Evolutionary conservation across 53 echinoderm and acorn worm genomes (phyloP).

Genomic region (Paracentrotus lividus): DNA sequence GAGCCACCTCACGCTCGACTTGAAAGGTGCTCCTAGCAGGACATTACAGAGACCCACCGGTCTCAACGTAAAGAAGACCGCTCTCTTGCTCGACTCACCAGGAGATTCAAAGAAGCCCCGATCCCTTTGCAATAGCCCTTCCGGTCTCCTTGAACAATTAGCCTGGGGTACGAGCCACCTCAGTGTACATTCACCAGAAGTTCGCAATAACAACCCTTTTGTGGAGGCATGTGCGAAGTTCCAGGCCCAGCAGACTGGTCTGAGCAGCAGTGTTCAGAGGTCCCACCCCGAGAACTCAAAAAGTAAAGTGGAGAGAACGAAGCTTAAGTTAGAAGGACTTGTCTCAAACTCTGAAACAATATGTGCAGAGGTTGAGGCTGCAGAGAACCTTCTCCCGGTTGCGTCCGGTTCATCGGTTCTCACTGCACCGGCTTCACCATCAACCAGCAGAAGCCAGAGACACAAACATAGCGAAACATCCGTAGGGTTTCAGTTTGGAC

Average conservation of each 20-base stretch:
- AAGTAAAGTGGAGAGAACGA: conserved; percentile 58
- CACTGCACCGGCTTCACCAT: conserved; percentile 47
- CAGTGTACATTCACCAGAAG: conserved; percentile 97
- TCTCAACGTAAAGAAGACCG: conserved; percentile 86
- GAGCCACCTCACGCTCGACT: conserved; percentile 62
- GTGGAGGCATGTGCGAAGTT: conserved; percentile 92
- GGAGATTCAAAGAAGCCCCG: conserved; percentile 90
- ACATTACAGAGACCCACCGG: conserved; percentile 83
- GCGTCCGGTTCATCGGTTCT: conserved; percentile 58
- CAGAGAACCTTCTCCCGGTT: conserved; percentile 48
- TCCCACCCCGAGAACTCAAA: conserved; percentile 50
- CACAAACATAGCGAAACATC: conserved; percentile 82
- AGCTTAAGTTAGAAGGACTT: conserved; percentile 67
- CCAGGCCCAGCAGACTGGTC: conserved; percentile 77
- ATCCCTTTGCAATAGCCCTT: conserved; percentile 85
- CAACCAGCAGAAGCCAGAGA: conserved; percentile 38
- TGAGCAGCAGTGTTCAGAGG: conserved; percentile 51
- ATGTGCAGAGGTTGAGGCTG: conserved; percentile 53
- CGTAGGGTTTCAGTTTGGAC: conserved; percentile 85
- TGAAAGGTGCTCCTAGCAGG: conserved; percentile 57
- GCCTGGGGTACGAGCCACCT: conserved; percentile 95
- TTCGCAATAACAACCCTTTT: conserved; percentile 91
- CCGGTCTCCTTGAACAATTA: conserved; percentile 82
- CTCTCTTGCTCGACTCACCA: conserved; percentile 84
- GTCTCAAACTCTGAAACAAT: conserved; percentile 59